phyloP scores from a whole-genome alignment of 2,797 vertebrate genomes.

The Epinephelus malabaricus region DNA sequence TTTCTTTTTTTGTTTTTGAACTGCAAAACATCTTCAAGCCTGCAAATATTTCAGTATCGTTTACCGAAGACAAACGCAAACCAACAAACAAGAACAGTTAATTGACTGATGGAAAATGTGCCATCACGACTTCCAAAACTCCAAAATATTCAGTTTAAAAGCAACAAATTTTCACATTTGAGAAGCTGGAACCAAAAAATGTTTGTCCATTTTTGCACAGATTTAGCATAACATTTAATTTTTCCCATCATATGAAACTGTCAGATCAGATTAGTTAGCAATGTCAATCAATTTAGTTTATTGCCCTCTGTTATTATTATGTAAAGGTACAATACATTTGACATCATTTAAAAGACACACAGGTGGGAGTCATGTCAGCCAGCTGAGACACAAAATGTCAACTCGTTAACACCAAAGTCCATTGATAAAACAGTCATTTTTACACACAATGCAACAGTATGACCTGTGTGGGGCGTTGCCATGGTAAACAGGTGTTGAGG shows the following conservation, averaged over 20 bases:
- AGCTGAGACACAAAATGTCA: slow-evolving; percentile 42
- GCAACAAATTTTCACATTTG: neutral
- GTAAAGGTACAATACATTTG: slow-evolving; percentile 52
- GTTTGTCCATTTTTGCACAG: neutral
- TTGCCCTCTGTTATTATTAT: slow-evolving; percentile 60
- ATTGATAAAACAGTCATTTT: slow-evolving; percentile 1
- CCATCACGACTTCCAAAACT: neutral
- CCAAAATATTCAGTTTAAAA: neutral
- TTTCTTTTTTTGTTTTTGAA: too few species aligned
- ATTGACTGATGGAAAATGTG: neutral
- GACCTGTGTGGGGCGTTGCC: neutral
- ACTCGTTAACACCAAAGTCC: slow-evolving; percentile 12
- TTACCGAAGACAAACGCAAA: too few species aligned
- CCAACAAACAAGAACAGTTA: neutral
- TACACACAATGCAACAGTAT: slow-evolving; percentile 5
- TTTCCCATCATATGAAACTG: neutral
- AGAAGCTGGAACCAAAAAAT: neutral
- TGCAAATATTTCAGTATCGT: too few species aligned
- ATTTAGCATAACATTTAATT: neutral
- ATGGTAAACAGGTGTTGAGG: slow-evolving; percentile 20
- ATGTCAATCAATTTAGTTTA: slow-evolving; percentile 68
- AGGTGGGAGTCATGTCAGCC: slow-evolving; percentile 21
- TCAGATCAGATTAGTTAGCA: neutral
- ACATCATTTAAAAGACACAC: slow-evolving; percentile 60
- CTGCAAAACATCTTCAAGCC: too few species aligned